Base-by-base conservation (phyloP, 2,888 invertebrate genomes). In the Theretra japonica region DNA sequence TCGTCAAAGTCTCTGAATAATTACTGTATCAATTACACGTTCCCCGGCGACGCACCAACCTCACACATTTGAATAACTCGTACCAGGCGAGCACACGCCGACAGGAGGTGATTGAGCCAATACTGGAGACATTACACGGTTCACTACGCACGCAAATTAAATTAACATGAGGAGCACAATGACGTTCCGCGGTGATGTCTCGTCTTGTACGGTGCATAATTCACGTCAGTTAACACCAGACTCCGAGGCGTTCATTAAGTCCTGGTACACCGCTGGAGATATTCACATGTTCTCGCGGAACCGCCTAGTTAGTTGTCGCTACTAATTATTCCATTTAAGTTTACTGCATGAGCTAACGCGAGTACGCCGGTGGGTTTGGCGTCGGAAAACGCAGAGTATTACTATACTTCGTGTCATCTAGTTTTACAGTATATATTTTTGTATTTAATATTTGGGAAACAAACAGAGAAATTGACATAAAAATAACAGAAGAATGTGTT, bases 81-180 rank as follows among this genome's bases (percentile, higher is more conserved):
- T 75, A 82, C 82, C 80, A 81, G 80, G 80, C 76, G 74, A 77
- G 79, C 77, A 80, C 72, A 76, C 78, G 80, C 76, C 77, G 77
- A 74, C 74, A 74, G 76, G 77, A 79, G 84, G 81, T 78, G 84
- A 85, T 87, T 86, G 83, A 80, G 81, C 83, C 85, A 88, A 88
- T 86, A 84, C 83, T 81, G 77, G 77, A 76, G 79, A 73, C 77
- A 80, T 85, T 81, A 83, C 80, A 80, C 78, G 83, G 84, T 81
- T 81, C 80, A 83, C 82, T 82, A 83, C 84, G 80, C 78, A 82
- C 83, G 82, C 80, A 86, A 90, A 91, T 92, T 89, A 88, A 90
- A 90, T 91, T 90, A 91, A 86, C 90, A 88, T 88, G 87, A 86
- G 83, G 82, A 84, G 80, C 83, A 83, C 82, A 81, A 82, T 82